phyloP scores from a whole-genome alignment of 2,113 vertebrate species.

The Vombatus ursinus region DNA sequence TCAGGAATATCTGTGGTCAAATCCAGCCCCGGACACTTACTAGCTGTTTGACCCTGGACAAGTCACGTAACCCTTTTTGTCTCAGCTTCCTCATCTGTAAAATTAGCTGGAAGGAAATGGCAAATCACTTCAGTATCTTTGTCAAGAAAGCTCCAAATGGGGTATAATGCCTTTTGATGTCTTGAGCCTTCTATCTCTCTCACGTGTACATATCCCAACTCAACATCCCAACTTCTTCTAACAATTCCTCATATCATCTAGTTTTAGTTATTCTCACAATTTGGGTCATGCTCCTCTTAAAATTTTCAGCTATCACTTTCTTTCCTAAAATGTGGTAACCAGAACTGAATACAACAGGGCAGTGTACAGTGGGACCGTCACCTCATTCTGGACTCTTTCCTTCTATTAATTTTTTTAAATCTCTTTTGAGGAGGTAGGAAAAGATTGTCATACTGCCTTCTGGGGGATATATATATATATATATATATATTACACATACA shows the following conservation, averaged over 20 bases:
- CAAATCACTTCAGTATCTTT: too few relatives aligned
- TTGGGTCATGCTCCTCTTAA: background rate
- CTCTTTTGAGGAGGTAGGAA: background rate
- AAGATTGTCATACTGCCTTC: background rate
- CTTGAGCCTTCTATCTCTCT: background rate
- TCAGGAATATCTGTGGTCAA: too few relatives aligned
- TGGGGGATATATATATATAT: too few relatives aligned
- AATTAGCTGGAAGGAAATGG: too few relatives aligned
- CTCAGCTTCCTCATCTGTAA: too few relatives aligned
- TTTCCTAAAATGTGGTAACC: background rate
- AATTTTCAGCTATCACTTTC: background rate
- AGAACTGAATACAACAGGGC: background rate
- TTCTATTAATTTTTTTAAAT: background rate
- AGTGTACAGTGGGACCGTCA: background rate
- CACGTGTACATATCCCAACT: background rate
- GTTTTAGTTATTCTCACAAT: background rate
- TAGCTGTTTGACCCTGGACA: too few relatives aligned
- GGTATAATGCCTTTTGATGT: background rate
- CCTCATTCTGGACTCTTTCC: background rate
- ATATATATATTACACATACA: too few relatives aligned
- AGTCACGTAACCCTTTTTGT: too few relatives aligned
- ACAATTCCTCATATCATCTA: background rate
- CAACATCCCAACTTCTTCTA: background rate
- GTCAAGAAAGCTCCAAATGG: too few relatives aligned
- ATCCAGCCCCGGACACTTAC: too few relatives aligned